Conservation (phyloP, 2,888 invertebrate species). For the Coecobrya sp. region DNA sequence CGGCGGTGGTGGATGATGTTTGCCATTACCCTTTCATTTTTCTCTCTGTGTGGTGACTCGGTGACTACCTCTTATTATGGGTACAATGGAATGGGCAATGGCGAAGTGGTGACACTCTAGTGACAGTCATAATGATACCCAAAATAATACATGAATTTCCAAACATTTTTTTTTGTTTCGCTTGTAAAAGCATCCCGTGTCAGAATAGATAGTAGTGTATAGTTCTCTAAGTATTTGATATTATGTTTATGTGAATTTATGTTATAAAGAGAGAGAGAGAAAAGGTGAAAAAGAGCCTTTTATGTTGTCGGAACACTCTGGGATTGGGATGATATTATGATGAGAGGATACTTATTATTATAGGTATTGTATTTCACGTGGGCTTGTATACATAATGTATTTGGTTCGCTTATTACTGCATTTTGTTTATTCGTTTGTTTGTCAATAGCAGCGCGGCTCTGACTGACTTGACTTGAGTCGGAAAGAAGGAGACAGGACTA, state of each 20-base stretch:
- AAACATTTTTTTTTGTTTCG: conserved; percentile 20
- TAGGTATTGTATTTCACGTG: neutral
- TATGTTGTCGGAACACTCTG: neutral
- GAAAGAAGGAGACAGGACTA: neutral
- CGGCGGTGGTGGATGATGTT: conserved; percentile 63
- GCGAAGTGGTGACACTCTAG: conserved; percentile 74
- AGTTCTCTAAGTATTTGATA: neutral
- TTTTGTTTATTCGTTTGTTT: neutral
- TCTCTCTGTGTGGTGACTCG: conserved; percentile 73
- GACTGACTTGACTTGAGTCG: neutral
- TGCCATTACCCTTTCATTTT: conserved; percentile 77
- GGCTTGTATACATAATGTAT: conserved; percentile 4
- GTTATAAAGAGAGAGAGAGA: neutral
- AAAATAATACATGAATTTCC: conserved; percentile 79
- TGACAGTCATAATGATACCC: conserved; percentile 77
- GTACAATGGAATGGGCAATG: conserved; percentile 77
- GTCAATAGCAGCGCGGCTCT: conserved; percentile 1
- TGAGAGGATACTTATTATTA: conserved; percentile 1
- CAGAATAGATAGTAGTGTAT: neutral
- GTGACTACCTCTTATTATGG: conserved; percentile 53
- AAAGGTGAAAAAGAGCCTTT: conserved; percentile 25
- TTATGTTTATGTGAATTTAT: neutral
- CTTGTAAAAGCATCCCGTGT: conserved; percentile 17
- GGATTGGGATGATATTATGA: neutral
- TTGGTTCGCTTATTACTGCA: conserved; percentile 41